Base-by-base conservation (phyloP, 2,113 vertebrate genomes). In the Pogonocichla stellata region DNA sequence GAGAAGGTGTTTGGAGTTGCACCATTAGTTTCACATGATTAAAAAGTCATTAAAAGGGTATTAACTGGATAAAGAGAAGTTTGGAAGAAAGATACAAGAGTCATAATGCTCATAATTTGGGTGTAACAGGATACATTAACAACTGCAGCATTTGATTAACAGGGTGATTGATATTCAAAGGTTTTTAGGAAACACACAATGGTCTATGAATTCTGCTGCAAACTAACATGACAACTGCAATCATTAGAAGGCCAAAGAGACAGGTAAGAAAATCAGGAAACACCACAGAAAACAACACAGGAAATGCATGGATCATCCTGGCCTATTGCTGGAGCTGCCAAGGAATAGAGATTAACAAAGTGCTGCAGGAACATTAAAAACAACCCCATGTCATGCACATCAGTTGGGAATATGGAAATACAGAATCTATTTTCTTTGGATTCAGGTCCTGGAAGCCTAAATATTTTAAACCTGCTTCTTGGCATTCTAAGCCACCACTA, bases 391-490 rank as follows among this genome's bases (percentile, higher is more conserved):
- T 58, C 58, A 53, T 25, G 45, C 34, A 78, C 15, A 57, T 64
- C 72, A 22, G 31, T 43, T 80, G 34, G 64, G 67, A 95, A 82
- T 38, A 88, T 66, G 67, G 47, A 94, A 80, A 86, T 54, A 70
- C 1, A 25, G 51, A 61, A 56, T 34, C n/a, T 31, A 7, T 56
- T 83, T 83, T 70, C 58, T 66, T 73, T 70, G 47, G 34, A 70
- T 78, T 83, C 51, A 53, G 26, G 31, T 78, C 60, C 24, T 0
- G 0, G 34, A 38, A 43, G n/a, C 60, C 56, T 73, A 78, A 82
- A 90, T 86, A 90, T 78, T 86, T 93, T 82, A 88, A 73, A 92
- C 8, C 19, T 83, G 7, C 34, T 86, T 50, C 82, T 93, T 86
- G 81, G 17, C 48, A 83, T 82, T 94, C 75, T 53, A 85, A 94